A percentile compares a stretch with the other conserved stretches of the same genome.
Evolutionary conservation across 2,888 invertebrate species (phyloP).

Genomic region (Caenorhabditis sp.): DNA sequence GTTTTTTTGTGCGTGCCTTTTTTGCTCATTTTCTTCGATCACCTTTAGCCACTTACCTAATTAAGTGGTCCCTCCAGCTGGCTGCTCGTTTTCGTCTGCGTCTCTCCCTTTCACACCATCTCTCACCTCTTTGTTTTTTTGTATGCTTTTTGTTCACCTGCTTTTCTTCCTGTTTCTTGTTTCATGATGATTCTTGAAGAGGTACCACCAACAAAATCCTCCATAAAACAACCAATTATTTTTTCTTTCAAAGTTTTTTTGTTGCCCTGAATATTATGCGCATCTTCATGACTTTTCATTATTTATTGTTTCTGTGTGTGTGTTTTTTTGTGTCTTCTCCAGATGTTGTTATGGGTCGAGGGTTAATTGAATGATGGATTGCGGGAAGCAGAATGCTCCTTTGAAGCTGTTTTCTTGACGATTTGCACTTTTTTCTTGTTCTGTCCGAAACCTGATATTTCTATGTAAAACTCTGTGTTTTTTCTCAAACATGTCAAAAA

Average conservation of each 20-base stretch:
- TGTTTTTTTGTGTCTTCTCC: no score
- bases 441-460: background rate
- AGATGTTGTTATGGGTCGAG: background rate
- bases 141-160: background rate
- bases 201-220: background rate
- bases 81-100: background rate
- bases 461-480: background rate
- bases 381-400: background rate
- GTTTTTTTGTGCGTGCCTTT: background rate
- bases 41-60: background rate
- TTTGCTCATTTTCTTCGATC: background rate
- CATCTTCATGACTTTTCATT: background rate
- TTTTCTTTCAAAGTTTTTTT: background rate
- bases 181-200: background rate
- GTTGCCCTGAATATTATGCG: background rate
- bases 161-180: background rate
- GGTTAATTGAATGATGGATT: background rate
- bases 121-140: background rate
- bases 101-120: background rate
- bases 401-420: no score
- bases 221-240: background rate
- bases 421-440: background rate
- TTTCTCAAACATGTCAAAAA: background rate
- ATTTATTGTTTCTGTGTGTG: background rate
- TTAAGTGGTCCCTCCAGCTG: background rate